phyloP scores from a whole-genome alignment of 2,113 vertebrate species.

The Oostethus manadensis region DNA sequence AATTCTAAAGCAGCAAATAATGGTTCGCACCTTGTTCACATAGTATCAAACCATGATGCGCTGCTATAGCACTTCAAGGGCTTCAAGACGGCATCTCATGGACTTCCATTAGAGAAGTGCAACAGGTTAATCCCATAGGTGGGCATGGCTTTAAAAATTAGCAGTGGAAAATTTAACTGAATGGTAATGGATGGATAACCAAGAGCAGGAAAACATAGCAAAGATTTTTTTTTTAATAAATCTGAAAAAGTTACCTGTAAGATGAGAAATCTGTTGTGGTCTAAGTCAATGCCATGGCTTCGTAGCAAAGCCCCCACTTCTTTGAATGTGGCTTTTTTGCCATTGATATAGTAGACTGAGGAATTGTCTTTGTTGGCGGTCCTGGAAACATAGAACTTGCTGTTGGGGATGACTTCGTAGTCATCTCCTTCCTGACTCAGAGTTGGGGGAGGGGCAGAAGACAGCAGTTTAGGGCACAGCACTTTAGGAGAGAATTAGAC shows the following conservation, averaged over 20 bases:
- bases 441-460: constrained; percentile 67
- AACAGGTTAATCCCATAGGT: constrained; percentile 47
- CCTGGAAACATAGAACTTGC: constrained; percentile 93
- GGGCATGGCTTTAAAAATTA: constrained; percentile 22
- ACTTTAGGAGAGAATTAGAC: constrained; percentile 46
- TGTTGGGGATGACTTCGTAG: constrained; percentile 94
- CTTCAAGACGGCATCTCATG: constrained; percentile 35
- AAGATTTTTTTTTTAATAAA: background rate
- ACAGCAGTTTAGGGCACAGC: constrained; percentile 69
- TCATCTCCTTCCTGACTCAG: constrained; percentile 93
- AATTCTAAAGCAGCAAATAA: constrained; percentile 97
- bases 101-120: constrained; percentile 22
- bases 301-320: constrained; percentile 90
- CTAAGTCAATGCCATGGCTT: constrained; percentile 95
- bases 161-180: constrained; percentile 24
- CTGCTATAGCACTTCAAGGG: constrained; percentile 94
- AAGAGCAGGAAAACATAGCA: constrained; percentile 37
- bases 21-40: constrained; percentile 85
- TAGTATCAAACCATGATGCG: constrained; percentile 99
- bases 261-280: constrained; percentile 98
- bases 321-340: constrained; percentile 88
- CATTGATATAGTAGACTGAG: constrained; percentile 86
- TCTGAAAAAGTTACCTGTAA: constrained; percentile 81
- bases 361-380: constrained; percentile 93
- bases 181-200: constrained; percentile 22